These are phyloP conservation scores for Clusia tigrina DNA, from an alignment of 2,888 invertebrate species.

Conservation along the genomic window DNA sequence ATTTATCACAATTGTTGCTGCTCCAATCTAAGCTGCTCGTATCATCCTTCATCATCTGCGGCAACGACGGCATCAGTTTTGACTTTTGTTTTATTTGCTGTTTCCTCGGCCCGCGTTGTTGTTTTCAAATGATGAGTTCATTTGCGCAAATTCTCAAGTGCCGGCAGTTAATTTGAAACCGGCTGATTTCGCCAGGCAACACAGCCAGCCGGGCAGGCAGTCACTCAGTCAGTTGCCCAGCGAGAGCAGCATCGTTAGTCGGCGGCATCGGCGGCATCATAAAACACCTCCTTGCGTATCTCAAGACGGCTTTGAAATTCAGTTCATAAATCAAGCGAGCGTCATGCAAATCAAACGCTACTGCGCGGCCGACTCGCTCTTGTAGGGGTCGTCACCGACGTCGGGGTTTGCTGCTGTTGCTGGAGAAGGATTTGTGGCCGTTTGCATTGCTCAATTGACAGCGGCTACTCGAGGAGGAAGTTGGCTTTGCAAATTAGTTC, in stretches of 20 bases:
- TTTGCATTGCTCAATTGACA: too few relatives aligned
- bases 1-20: conserved; percentile 6
- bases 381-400: neutral
- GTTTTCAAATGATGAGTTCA: neutral
- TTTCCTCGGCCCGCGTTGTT: neutral
- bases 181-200: neutral
- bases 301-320: conserved; percentile 3
- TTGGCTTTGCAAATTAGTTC: too few relatives aligned
- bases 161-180: neutral
- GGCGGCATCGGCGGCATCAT: conserved; percentile 7
- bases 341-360: conserved; percentile 3
- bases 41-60: neutral
- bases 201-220: too few relatives aligned
- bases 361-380: neutral
- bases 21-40: neutral
- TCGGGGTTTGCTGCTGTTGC: neutral
- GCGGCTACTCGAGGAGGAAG: too few relatives aligned
- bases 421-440: too few relatives aligned
- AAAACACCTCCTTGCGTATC: neutral
- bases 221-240: neutral
- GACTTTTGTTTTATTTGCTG: neutral
- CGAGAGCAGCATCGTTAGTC: neutral
- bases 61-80: neutral
- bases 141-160: conserved; percentile 5
- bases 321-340: neutral